phyloP scores from a whole-genome alignment of 2,888 invertebrate genomes.

The Hybos culiciformis region DNA sequence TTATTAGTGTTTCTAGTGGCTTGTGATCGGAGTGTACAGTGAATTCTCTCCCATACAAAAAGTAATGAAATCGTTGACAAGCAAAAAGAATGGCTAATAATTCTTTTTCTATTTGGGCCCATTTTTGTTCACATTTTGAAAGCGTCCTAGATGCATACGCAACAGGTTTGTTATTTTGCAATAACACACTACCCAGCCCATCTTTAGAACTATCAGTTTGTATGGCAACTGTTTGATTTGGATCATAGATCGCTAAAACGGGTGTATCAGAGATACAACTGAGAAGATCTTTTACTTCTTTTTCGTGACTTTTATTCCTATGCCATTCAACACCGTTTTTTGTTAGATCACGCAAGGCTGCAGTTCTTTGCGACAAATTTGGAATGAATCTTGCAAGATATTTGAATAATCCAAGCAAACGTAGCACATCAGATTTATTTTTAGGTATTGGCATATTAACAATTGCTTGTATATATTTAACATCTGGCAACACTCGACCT shows the following conservation, averaged over 20 bases:
- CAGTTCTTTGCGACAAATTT: slow-evolving; percentile 9
- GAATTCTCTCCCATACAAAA: slow-evolving; percentile 9
- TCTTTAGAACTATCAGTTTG: slow-evolving; percentile 20
- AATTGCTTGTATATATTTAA: slow-evolving; percentile 11
- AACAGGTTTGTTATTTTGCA: slow-evolving; percentile 24
- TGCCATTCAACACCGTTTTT: slow-evolving; percentile 11
- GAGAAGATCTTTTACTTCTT: slow-evolving; percentile 12
- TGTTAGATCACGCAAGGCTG: slow-evolving; percentile 7
- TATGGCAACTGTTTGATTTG: slow-evolving; percentile 18
- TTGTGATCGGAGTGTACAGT: too few species aligned
- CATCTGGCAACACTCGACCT: too few species aligned
- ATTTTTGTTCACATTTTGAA: slow-evolving; percentile 21
- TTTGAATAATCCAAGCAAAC: too few species aligned
- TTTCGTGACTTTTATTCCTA: slow-evolving; percentile 12
- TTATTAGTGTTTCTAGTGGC: too few species aligned
- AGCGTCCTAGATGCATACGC: slow-evolving; percentile 25
- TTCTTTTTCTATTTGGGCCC: slow-evolving; percentile 31
- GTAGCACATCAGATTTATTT: slow-evolving; percentile 7
- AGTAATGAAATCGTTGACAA: slow-evolving; percentile 24
- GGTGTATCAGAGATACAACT: slow-evolving; percentile 8
- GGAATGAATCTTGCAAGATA: slow-evolving; percentile 10
- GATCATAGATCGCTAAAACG: slow-evolving; percentile 12
- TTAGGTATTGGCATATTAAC: slow-evolving; percentile 6
- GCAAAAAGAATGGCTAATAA: slow-evolving; percentile 24
- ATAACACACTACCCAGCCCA: slow-evolving; percentile 21